Evolutionary conservation across 2,888 invertebrate species (phyloP).

Genomic region (Yponomeuta sedellus): DNA sequence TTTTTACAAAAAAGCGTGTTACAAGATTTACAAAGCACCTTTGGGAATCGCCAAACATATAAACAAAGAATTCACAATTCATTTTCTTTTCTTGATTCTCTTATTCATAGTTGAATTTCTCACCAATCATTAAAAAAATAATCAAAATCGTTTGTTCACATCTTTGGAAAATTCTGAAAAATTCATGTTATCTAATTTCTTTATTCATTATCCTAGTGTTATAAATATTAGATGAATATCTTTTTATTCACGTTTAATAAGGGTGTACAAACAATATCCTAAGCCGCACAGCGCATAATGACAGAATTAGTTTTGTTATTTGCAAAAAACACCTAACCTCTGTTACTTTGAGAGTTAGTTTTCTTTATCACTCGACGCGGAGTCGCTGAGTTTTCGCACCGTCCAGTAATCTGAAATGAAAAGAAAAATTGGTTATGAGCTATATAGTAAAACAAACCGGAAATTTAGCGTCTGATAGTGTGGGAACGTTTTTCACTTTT

Average conservation of each 20-base stretch:
- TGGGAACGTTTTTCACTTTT: too few relatives aligned
- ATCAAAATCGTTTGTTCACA: too few relatives aligned
- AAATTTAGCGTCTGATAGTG: too few relatives aligned
- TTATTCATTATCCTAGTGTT: not conserved
- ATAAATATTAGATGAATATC: conserved; percentile 1
- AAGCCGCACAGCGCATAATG: conserved; percentile 1
- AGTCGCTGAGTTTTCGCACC: conserved; percentile 61
- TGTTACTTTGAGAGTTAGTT: conserved; percentile 33
- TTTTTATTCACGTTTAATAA: not conserved
- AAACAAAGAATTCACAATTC: too few relatives aligned
- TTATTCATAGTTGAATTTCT: too few relatives aligned
- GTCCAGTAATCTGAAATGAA: conserved; percentile 74
- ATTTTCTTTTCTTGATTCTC: too few relatives aligned
- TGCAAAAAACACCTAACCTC: not conserved
- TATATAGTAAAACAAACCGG: too few relatives aligned
- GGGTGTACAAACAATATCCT: not conserved
- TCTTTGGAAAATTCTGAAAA: too few relatives aligned
- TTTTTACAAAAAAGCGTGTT: too few relatives aligned
- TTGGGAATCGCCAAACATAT: too few relatives aligned
- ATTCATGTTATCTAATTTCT: not conserved
- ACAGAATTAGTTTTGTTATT: not conserved
- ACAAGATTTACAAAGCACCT: too few relatives aligned
- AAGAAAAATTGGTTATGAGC: conserved; percentile 15
- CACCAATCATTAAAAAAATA: too few relatives aligned
- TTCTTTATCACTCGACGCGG: conserved; percentile 65